Base-by-base conservation (phyloP, 2,113 vertebrate species). In the Lophius piscatorius region DNA sequence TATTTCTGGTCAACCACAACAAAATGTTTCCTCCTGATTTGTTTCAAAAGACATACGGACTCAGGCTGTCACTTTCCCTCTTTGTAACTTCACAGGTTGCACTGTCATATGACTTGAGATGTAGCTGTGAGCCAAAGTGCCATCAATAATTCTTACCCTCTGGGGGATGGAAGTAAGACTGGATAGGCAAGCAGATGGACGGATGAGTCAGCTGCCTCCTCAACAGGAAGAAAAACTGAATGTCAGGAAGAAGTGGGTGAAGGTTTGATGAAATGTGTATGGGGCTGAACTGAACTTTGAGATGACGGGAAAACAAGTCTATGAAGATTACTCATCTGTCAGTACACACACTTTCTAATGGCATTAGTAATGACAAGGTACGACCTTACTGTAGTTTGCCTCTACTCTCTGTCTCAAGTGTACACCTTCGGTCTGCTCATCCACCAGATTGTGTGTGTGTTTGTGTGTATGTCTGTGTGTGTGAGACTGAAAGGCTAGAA, bases 61-160 rank as follows among this genome's bases (percentile, higher is more conserved):
- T 4, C 11, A 38, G 13, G 39, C 18, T 47, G 55, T 47, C 45
- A 56, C 36, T 46, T 64, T 16, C 11, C n/a, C 22, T 67, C 48
- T 34, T 56, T 36, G 44, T 60, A 31, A 56, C 39, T 44, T 65
- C 18, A 5, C 54, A 58, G 51, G 45, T 26, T 34, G 58, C 62
- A 50, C 57, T 50, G 68, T 77, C 70, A 70, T 73, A 26, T 50
- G 69, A 69, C 52, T 63, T 56, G 50, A 46, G 35, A 40, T 57
- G 50, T 41, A 33, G 57, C 69, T 48, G 17, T 56, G 10, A 71
- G 58, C 61, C 47, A 67, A 45, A 72, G 41, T 14, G 17, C 33
- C 80, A 74, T 78, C 70, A 73, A 76, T 83, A 74, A 80, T 66
- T 69, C 50, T 45, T 21, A 13, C 66, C 62, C 77, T 70, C 42